These are phyloP conservation scores for Scrobipalpa costella DNA, from an alignment of 2,888 invertebrate species.

Conservation along the genomic window DNA sequence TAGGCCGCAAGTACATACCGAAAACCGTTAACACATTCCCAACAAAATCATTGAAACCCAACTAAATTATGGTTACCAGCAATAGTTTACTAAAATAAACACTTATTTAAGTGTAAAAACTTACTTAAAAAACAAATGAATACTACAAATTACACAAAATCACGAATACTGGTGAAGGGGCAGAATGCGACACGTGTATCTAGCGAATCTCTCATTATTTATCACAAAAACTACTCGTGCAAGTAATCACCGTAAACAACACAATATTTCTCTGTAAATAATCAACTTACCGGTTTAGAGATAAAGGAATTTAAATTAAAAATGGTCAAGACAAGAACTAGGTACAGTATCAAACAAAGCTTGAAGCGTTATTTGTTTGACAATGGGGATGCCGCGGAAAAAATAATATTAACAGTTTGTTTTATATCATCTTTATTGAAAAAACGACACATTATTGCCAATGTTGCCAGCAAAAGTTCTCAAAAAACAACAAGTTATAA, in stretches of 20 bases:
- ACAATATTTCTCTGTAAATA: constrained; percentile 2
- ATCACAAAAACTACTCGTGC: background rate
- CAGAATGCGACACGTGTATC: constrained; percentile 23
- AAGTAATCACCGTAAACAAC: background rate
- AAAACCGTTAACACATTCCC: constrained; percentile 5
- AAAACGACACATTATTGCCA: constrained; percentile 38
- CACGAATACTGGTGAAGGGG: background rate
- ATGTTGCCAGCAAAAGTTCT: constrained; percentile 40
- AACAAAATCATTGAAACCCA: background rate
- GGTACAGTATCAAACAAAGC: constrained; percentile 32
- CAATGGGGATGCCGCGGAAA: constrained; percentile 51
- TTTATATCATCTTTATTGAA: constrained; percentile 42
- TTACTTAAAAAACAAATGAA: background rate
- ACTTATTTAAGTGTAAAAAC: background rate
- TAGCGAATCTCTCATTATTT: background rate
- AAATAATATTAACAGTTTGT: constrained; percentile 46
- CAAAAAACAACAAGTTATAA: constrained; percentile 21
- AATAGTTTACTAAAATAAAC: background rate
- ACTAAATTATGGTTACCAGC: background rate
- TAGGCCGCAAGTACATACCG: background rate
- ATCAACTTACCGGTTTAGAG: constrained; percentile 35
- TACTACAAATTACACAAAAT: background rate
- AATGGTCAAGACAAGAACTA: constrained; percentile 28
- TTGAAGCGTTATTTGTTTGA: constrained; percentile 32
- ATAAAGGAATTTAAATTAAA: constrained; percentile 30